Base-by-base conservation (phyloP, 2,888 invertebrate species). In the Amblyteles armatorius region DNA sequence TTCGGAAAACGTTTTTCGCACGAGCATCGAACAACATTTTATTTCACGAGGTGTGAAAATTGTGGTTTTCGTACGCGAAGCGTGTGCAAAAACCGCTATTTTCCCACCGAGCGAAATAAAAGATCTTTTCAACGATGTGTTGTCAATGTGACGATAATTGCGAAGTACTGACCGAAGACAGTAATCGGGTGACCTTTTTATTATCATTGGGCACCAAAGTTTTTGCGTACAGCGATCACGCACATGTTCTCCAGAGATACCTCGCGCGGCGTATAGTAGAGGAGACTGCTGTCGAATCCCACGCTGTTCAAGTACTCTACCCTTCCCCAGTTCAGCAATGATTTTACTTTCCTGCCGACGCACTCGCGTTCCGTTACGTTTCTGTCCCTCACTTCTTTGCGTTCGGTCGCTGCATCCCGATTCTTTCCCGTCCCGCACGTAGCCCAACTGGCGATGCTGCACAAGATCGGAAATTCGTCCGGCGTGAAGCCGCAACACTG, bases 381-480 rank as follows among this genome's bases (percentile, higher is more conserved):
- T 86, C 73, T 63, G 22, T 83, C 78, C 82, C 79, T 81, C 13
- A 82, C 74, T 29, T 79, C 68, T 22, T 63, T 68, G 6, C 78
- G 50, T 16, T 78, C 60, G 5, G 19, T 16, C 9, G 48, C 2
- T 7, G 57, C 89, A 2, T 91, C 91, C 87, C 96, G 95, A 89
- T 95, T 96, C 85, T 95, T 94, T 0, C 96, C 96, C 0, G 94
- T 94, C 6, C 98, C 97, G 94, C 98, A 98, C 1, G 98, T 97
- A 0, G 98, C 98, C 98, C 98, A 98, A 91, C 98, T 97, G 7
- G 97, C 97, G 90, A 98, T 95, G 87, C 97, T 97, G 82, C 97
- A 96, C 91, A 98, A 95, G 36, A 97, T 95, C 87, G 96, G 95
- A 93, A 98, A 97, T 78, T 98, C 96, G 1, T 95, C 94, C 0